These are phyloP conservation scores for Tyrophagus putrescentiae DNA, from an alignment of 1,140 invertebrate species.

Conservation along the genomic window DNA sequence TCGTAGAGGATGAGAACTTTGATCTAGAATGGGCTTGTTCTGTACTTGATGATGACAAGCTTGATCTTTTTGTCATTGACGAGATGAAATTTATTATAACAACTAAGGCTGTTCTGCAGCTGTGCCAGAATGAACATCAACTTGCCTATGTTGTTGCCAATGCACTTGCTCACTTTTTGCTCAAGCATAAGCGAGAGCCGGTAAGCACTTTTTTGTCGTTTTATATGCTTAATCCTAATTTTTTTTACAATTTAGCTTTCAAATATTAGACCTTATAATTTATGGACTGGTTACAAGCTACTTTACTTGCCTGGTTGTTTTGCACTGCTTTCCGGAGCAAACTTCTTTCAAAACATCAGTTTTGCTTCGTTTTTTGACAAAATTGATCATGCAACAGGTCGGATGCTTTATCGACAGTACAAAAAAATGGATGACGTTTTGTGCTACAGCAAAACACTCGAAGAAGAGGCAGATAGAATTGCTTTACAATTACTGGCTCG, in stretches of 20 bases:
- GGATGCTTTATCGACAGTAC: background rate
- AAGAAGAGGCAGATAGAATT: conserved; percentile 18
- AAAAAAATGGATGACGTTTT: background rate
- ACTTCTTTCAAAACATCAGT: background rate
- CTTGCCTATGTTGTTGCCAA: conserved; percentile 14
- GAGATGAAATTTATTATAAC: background rate
- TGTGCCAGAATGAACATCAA: conserved; percentile 16
- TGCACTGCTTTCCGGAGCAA: background rate
- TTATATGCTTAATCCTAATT: too few species aligned
- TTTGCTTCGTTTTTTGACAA: background rate
- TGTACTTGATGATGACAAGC: conserved; percentile 15
- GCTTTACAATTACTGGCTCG: conserved; percentile 13
- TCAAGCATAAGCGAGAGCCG: conserved; percentile 18
- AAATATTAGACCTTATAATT: too few species aligned
- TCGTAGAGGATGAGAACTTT: conserved; percentile 6
- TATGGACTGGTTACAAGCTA: background rate
- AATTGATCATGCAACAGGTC: background rate
- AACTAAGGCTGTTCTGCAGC: background rate
- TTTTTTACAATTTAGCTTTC: too few species aligned
- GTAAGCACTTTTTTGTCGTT: conserved; percentile 4
- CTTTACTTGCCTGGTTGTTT: background rate
- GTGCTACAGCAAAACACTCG: conserved; percentile 4
- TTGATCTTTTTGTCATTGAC: conserved; percentile 2
- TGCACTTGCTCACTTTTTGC: background rate
- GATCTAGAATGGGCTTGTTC: background rate